phyloP scores from a whole-genome alignment of 2,888 invertebrate species.

The Tillus elongatus region DNA sequence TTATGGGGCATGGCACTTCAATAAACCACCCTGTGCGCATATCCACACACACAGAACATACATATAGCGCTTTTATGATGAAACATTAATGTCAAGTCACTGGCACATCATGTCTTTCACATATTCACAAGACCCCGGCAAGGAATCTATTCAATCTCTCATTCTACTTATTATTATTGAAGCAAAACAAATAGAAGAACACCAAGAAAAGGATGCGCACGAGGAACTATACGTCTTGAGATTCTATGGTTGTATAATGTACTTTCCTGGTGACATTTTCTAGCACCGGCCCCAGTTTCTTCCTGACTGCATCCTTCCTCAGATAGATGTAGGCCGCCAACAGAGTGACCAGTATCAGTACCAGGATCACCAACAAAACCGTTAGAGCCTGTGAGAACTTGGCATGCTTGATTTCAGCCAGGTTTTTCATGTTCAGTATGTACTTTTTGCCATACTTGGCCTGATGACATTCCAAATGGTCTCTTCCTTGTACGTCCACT shows the following conservation, averaged over 20 bases:
- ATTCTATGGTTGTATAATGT: conserved; percentile 59
- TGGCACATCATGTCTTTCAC: too few species aligned
- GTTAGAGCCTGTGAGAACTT: conserved; percentile 39
- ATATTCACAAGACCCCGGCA: too few species aligned
- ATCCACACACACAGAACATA: too few species aligned
- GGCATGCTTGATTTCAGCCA: conserved; percentile 32
- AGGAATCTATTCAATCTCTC: too few species aligned
- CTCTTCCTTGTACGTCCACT: conserved; percentile 50
- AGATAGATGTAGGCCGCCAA: conserved; percentile 52
- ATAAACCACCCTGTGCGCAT: too few species aligned
- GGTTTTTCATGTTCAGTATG: conserved; percentile 32
- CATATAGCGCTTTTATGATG: too few species aligned
- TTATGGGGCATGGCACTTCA: too few species aligned
- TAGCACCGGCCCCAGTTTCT: conserved; percentile 52
- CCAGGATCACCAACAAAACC: conserved; percentile 47
- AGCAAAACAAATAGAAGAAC: too few species aligned
- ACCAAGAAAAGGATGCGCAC: too few species aligned
- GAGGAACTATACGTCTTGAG: conserved; percentile 37
- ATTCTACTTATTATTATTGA: too few species aligned
- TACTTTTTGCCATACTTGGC: conserved; percentile 31
- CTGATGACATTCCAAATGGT: conserved; percentile 46
- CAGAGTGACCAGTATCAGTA: conserved; percentile 47
- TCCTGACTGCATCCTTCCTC: conserved; percentile 50
- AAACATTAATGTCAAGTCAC: too few species aligned
- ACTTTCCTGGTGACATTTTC: conserved; percentile 60